phyloP scores from a whole-genome alignment of 2,888 invertebrate species.

The Bellardia pandia region DNA sequence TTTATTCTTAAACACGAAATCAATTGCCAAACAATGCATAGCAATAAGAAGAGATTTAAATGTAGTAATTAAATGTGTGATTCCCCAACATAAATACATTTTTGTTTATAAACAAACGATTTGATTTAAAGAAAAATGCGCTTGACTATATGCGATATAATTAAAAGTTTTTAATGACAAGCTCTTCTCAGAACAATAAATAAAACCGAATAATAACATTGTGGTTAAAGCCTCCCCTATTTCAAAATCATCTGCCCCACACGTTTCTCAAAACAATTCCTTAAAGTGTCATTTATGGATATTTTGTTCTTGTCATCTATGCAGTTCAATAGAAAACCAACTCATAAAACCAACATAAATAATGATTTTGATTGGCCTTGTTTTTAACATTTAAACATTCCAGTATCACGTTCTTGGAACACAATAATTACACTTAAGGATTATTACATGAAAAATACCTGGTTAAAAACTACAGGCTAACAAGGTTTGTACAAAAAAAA shows the following conservation, averaged over 20 bases:
- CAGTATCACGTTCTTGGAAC: slow-evolving; percentile 49
- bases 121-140: too few relatives aligned
- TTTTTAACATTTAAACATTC: slow-evolving; percentile 3
- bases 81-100: too few relatives aligned
- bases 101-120: too few relatives aligned
- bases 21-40: too few relatives aligned
- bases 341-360: slow-evolving; percentile 1
- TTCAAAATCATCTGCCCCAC: slow-evolving; percentile 1
- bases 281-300: slow-evolving; percentile 17
- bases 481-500: not conserved
- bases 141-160: not conserved
- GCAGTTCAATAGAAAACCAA: not conserved
- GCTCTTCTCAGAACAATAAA: not conserved
- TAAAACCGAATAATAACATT: not conserved
- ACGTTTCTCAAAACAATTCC: not conserved
- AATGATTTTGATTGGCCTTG: slow-evolving; percentile 32
- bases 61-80: too few relatives aligned
- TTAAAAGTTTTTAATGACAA: not conserved
- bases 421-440: slow-evolving; percentile 25
- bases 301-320: not conserved
- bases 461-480: slow-evolving; percentile 1
- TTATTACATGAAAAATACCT: slow-evolving; percentile 32
- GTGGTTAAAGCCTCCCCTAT: not conserved
- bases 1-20: too few relatives aligned
- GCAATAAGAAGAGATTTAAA: too few relatives aligned